Conservation (phyloP, 2,888 invertebrate genomes). For the Cheilosia vernalis region DNA sequence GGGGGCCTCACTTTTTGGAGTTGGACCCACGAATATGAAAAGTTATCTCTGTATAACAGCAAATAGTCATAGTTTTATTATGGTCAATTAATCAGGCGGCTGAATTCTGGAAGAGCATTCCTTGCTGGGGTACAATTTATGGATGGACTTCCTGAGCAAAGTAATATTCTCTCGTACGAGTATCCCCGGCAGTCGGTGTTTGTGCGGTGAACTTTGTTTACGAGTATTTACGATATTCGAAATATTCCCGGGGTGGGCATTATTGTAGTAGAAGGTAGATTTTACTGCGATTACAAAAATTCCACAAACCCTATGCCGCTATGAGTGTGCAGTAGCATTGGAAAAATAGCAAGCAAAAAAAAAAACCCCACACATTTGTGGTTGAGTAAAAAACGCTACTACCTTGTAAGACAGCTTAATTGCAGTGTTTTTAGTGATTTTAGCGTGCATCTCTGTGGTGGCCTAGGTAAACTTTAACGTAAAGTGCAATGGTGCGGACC, state of each 20-base stretch:
- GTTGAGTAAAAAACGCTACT: constrained; percentile 25
- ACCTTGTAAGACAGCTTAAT: constrained; percentile 60
- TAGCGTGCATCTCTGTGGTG: constrained; percentile 29
- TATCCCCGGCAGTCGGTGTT: not conserved
- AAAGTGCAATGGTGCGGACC: constrained; percentile 27
- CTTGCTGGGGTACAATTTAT: not conserved
- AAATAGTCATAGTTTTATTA: constrained; percentile 60
- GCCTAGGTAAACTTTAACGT: constrained; percentile 24
- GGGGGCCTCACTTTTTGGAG: not conserved
- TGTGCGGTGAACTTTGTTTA: not conserved
- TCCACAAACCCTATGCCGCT: constrained; percentile 6
- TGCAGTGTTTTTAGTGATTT: constrained; percentile 47
- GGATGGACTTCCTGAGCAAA: constrained; percentile 14
- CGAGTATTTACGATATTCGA: constrained; percentile 35
- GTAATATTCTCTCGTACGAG: not conserved
- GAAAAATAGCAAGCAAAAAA: constrained; percentile 7
- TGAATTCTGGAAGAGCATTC: constrained; percentile 1
- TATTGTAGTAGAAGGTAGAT: constrained; percentile 19
- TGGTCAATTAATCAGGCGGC: constrained; percentile 55
- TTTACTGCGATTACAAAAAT: constrained; percentile 37
- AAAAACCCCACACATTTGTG: constrained; percentile 38
- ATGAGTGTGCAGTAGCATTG: not conserved
- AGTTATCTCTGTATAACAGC: constrained; percentile 30
- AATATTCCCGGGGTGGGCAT: constrained; percentile 17
- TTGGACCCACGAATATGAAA: constrained; percentile 8